phyloP scores from a whole-genome alignment of 2,888 invertebrate genomes.

The Chymomyza caudatula region DNA sequence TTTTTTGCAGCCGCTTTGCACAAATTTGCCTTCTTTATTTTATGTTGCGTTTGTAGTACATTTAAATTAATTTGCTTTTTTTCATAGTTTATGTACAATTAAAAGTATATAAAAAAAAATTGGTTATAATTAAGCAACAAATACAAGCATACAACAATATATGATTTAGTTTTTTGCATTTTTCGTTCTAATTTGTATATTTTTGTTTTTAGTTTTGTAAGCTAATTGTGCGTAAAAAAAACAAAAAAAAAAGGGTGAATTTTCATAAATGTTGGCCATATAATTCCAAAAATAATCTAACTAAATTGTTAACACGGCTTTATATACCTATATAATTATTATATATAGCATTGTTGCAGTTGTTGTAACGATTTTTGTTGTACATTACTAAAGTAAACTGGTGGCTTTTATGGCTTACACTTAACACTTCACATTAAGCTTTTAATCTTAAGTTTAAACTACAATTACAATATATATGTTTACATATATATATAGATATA shows the following conservation, averaged over 20 bases:
- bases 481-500: conserved; percentile 6
- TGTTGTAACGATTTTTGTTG: conserved; percentile 8
- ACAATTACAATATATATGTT: conserved; percentile 21
- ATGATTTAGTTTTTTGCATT: conserved; percentile 1
- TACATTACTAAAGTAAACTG: conserved; percentile 60
- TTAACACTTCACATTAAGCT: conserved; percentile 50
- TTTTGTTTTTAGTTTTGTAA: background rate
- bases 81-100: conserved; percentile 36
- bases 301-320: conserved; percentile 11
- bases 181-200: background rate
- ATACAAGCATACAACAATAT: conserved; percentile 68
- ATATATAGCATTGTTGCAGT: background rate
- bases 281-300: conserved; percentile 18
- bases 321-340: background rate
- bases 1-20: conserved; percentile 19
- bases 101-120: conserved; percentile 41
- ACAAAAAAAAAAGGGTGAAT: background rate
- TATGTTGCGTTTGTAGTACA: background rate
- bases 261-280: background rate
- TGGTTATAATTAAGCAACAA: conserved; percentile 66
- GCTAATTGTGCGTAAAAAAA: background rate
- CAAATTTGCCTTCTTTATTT: conserved; percentile 23
- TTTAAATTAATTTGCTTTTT: background rate
- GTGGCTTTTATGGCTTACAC: conserved; percentile 65
- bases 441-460: conserved; percentile 32